Evolutionary conservation across 2,797 vertebrate species (phyloP).

Genomic region (Pseudomugil tenellus): DNA sequence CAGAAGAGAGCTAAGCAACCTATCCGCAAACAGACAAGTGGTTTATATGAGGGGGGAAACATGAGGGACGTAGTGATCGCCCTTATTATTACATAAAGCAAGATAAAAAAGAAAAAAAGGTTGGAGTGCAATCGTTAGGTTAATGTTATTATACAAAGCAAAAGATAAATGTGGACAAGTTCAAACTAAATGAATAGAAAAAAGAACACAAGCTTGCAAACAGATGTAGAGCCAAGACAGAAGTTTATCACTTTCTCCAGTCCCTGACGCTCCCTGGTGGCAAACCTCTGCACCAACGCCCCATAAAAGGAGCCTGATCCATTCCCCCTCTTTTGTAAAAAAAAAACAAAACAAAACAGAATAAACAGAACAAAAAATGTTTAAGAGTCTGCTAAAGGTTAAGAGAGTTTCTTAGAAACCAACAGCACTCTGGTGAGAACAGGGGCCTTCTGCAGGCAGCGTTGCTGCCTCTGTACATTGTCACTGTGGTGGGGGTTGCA

Average conservation of each 20-base stretch:
- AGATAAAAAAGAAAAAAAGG: not conserved
- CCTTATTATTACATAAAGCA: slow-evolving; percentile 6
- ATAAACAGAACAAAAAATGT: slow-evolving; percentile 1
- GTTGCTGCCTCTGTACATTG: slow-evolving; percentile 6
- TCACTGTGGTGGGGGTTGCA: slow-evolving; percentile 10
- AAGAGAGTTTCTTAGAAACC: slow-evolving; percentile 11
- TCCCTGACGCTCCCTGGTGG: slow-evolving; percentile 74
- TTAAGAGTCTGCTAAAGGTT: not conserved
- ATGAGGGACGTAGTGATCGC: slow-evolving; percentile 19
- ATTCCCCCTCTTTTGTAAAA: not conserved
- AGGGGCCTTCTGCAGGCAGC: slow-evolving; percentile 4
- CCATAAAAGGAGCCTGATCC: not conserved
- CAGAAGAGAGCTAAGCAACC: slow-evolving; percentile 43
- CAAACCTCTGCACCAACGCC: slow-evolving; percentile 29
- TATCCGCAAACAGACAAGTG: slow-evolving; percentile 52
- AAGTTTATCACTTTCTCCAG: slow-evolving; percentile 30
- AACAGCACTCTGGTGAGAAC: slow-evolving; percentile 6
- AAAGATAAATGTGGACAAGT: not conserved
- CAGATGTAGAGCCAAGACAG: not conserved
- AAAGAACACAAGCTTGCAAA: not conserved
- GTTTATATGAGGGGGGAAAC: slow-evolving; percentile 26
- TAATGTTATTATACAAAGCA: not conserved
- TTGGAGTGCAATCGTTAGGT: not conserved
- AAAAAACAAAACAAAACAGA: not conserved
- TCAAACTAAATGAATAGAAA: not conserved